phyloP scores from a whole-genome alignment of 2,113 vertebrate species.

The Onychostruthus taczanowskii region DNA sequence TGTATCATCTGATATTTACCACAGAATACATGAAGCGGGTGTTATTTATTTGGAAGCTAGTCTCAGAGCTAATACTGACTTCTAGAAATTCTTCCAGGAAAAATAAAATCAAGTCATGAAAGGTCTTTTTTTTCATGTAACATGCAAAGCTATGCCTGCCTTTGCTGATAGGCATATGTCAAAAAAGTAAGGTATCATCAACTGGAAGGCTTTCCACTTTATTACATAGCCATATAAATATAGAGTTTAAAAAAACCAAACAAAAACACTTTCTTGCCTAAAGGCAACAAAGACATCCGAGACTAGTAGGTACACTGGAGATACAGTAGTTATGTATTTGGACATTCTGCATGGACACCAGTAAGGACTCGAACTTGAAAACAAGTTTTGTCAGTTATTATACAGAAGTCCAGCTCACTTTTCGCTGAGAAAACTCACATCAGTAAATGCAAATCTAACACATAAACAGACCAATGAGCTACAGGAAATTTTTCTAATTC shows the following conservation, averaged over 20 bases:
- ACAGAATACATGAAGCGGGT: background rate
- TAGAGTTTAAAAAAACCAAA: rapidly evolving
- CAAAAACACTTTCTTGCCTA: background rate
- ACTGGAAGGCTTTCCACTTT: background rate
- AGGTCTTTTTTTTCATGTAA: background rate
- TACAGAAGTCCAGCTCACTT: background rate
- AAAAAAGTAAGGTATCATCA: background rate
- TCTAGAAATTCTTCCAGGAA: background rate
- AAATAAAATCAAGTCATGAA: background rate
- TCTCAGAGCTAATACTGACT: background rate
- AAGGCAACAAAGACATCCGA: background rate
- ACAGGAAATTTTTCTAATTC: background rate
- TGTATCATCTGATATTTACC: background rate
- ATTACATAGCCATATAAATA: background rate
- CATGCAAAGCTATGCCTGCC: background rate
- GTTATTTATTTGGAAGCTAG: background rate
- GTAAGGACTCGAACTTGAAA: background rate
- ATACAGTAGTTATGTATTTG: background rate
- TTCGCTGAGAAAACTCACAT: background rate
- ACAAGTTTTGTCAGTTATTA: background rate
- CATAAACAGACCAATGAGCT: background rate
- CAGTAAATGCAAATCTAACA: background rate
- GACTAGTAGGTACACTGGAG: background rate
- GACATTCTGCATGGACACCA: background rate
- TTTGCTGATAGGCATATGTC: background rate